Base-by-base conservation (phyloP, 2,113 vertebrate genomes). In the Oncorhynchus clarkii region DNA sequence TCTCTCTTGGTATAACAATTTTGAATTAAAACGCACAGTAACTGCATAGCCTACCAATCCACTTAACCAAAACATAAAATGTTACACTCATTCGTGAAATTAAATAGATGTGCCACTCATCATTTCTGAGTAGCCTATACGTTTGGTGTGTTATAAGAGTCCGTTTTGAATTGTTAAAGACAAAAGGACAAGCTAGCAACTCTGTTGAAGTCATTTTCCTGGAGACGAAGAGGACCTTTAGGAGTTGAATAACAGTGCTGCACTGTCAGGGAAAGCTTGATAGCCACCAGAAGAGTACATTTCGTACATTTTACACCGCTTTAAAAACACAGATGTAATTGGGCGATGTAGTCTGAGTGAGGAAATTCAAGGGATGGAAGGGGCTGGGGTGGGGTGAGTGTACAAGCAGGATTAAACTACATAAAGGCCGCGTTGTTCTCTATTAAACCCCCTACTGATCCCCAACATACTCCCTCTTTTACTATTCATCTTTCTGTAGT, bases 401-500 rank as follows among this genome's bases (percentile, higher is more conserved):
- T 82, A 72, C 85, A 78, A 80, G 80, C 75, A 76, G 91, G 93
- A 94, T 94, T 94, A 94, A 82, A 69, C 65, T 70, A 78, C 88
- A 94, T 92, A 93, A 94, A 92, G 91, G 85, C 27, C 77, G 67
- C 77, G 78, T 92, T 94, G 93, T 94, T 93, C 87, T 87, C 79
- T 62, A 73, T 87, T 78, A 92, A 94, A 92, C 92, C 90, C 90
- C 75, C 81, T 9, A 22, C 86, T 90, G 87, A 91, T 91, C 89
- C 90, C 80, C 84, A 83, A 86, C 90, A 88, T 89, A 78, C 88
- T 89, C 86, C 74, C 82, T 77, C 67, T 76, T 68, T 57, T 13
- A 20, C 74, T 78, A 75, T 78, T 49, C 84, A 76, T 72, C 34
- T 67, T 54, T 71, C 59, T 80, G 75, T 71, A 78, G 76, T 26